phyloP scores from a whole-genome alignment of 2,888 invertebrate genomes.

The Ophion slaviceki region DNA sequence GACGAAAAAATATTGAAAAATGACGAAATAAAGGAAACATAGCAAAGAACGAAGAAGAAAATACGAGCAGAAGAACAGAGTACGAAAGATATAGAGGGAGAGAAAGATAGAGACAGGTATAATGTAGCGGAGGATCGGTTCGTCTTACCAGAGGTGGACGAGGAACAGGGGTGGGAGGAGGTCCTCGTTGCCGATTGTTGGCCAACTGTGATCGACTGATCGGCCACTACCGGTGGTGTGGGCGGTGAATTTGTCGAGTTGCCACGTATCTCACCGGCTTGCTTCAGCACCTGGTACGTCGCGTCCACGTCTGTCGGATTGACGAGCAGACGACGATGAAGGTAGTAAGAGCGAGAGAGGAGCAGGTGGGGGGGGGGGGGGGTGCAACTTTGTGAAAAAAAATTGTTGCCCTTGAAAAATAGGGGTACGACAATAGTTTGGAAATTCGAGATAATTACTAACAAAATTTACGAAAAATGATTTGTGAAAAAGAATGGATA shows the following conservation, averaged over 20 bases:
- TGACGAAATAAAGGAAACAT: neutral
- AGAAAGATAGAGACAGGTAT: conserved; percentile 28
- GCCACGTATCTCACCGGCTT: conserved; percentile 92
- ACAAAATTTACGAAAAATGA: neutral
- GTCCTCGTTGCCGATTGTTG: conserved; percentile 80
- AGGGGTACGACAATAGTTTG: neutral
- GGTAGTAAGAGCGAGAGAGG: conserved; percentile 10
- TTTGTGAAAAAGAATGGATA: neutral
- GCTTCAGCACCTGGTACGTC: conserved; percentile 97
- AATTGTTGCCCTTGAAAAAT: neutral
- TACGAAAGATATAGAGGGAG: neutral
- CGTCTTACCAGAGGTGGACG: conserved; percentile 83
- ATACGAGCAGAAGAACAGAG: neutral
- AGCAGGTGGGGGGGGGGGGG: neutral
- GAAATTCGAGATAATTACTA: neutral
- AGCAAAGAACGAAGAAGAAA: neutral
- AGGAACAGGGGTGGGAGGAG: conserved; percentile 83
- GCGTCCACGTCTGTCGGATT: conserved; percentile 90
- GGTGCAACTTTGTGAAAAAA: neutral
- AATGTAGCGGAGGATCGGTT: conserved; percentile 68
- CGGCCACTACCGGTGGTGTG: conserved; percentile 81
- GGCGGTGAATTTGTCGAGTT: conserved; percentile 83
- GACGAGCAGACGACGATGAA: conserved; percentile 49
- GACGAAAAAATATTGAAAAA: neutral
- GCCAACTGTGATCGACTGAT: conserved; percentile 80